phyloP scores from a whole-genome alignment of 2,888 invertebrate genomes.

The Elegia similella region DNA sequence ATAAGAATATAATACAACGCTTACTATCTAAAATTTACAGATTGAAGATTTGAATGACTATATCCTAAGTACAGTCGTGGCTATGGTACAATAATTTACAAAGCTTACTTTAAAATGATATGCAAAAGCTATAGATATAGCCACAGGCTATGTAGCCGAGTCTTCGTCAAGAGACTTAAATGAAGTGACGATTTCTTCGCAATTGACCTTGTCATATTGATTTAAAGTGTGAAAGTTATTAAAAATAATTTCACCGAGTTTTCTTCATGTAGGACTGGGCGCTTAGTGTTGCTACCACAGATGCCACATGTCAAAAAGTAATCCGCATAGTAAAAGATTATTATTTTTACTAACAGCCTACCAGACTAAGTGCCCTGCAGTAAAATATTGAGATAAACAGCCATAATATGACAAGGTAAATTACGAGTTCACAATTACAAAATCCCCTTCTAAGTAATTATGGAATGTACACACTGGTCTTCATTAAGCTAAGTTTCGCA shows the following conservation, averaged over 20 bases:
- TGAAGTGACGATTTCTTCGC: conserved; percentile 20
- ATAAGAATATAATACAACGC: conserved; percentile 62
- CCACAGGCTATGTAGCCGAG: conserved; percentile 29
- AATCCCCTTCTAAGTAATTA: background rate
- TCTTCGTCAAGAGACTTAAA: conserved; percentile 6
- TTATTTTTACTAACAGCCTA: no score
- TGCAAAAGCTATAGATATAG: conserved; percentile 71
- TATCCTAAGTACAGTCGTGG: conserved; percentile 68
- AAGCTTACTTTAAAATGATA: conserved; percentile 76
- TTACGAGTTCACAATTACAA: conserved; percentile 11
- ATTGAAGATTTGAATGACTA: conserved; percentile 44
- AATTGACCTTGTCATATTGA: conserved; percentile 27
- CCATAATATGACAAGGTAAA: conserved; percentile 24
- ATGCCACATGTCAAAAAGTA: no score
- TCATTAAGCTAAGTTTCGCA: conserved; percentile 27
- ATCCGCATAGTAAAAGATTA: no score
- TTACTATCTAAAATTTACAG: conserved; percentile 47
- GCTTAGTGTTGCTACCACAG: no score
- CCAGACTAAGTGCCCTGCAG: background rate
- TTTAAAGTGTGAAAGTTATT: background rate
- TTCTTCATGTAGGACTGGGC: no score
- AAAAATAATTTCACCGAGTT: no score
- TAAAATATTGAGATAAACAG: background rate
- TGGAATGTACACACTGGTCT: conserved; percentile 21
- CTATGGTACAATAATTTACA: conserved; percentile 79